Conservation (phyloP, 2,797 vertebrate genomes). For the Leptatherina wallacei region DNA sequence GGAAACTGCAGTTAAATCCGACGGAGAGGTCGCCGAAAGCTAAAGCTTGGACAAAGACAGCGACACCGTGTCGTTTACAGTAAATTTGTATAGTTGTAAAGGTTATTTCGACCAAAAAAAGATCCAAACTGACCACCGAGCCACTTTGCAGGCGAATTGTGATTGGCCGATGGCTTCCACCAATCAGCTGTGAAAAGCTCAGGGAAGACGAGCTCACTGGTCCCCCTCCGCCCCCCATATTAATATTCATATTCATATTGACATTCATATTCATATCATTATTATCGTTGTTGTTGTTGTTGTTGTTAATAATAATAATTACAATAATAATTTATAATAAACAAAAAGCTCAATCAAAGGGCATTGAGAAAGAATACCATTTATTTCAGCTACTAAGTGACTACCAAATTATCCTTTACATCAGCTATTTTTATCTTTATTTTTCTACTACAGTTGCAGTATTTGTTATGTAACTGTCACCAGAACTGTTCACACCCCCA, state of each 20-base stretch:
- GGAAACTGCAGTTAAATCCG: conserved; percentile 14
- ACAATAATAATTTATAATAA: not conserved
- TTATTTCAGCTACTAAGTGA: conserved; percentile 19
- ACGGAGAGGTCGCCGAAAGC: not conserved
- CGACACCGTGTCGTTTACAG: not conserved
- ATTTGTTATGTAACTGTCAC: conserved; percentile 64
- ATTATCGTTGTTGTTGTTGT: too few relatives aligned
- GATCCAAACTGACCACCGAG: conserved; percentile 85
- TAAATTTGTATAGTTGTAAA: conserved; percentile 52
- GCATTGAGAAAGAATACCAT: not conserved
- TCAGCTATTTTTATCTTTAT: not conserved
- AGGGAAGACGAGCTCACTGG: conserved; percentile 62
- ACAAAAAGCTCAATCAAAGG: not conserved
- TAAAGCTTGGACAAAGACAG: not conserved
- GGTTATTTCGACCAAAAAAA: conserved; percentile 53
- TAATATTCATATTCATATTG: conserved; percentile 10
- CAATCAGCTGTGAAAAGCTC: conserved; percentile 83
- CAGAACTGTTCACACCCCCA: conserved; percentile 25
- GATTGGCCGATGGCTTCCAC: conserved; percentile 84
- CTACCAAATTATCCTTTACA: conserved; percentile 16
- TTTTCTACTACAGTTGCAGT: conserved; percentile 26
- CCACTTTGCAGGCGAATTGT: conserved; percentile 87
- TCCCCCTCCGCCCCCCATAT: conserved; percentile 35
- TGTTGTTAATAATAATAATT: not conserved
- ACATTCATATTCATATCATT: too few relatives aligned